Evolutionary conservation across 2,797 vertebrate species (phyloP), one percentile per base, ranked within the genome.

Genomic region (Ptychadena robeensis): DNA sequence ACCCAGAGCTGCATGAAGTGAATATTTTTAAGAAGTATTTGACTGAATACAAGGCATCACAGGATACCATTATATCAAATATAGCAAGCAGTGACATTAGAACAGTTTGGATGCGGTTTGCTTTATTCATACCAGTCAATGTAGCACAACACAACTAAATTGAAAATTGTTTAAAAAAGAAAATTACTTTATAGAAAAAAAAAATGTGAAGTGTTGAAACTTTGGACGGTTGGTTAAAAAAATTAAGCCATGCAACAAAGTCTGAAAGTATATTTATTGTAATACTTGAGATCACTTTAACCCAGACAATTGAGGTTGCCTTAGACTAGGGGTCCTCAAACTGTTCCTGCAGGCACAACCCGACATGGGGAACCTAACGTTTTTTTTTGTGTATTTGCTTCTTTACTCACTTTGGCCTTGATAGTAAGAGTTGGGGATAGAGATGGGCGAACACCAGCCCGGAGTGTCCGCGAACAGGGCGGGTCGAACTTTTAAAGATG

Each of bases 11-110:
- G 61, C 66, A 66, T 27, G 67, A 79, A 79, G 53, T 25, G 53
- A 63, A 5, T 65, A 65, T 71, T 77, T 83, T 34, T 63, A 79
- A 40, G 59, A 83, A 28, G 28, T 69, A 57, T 73, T 65, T 78
- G 31, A 65, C 6, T 25, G 74, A 79, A 57, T 78, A 59, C 14
- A 83, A 34, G 38, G 31, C 70, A 53, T 78, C 15, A 31, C 75
- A 79, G 59, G 75, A 73, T 67, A 65, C 81, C 57, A 71, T 78
- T 72, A 34, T 83, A 40, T 15, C 10, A 15, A 53, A 34, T 68
- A 40, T n/a, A 40, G 25, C 71, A 40, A 40, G 25, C 71, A 40
- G 61, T 28, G 22, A 65, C 25, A 78, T 67, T 78, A 66, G 63
- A 38, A 78, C 34, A 67, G 30, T 48, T 53, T 22, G 35, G 18